phyloP scores from a whole-genome alignment of 2,888 invertebrate genomes.

The Tiliacea aurago region DNA sequence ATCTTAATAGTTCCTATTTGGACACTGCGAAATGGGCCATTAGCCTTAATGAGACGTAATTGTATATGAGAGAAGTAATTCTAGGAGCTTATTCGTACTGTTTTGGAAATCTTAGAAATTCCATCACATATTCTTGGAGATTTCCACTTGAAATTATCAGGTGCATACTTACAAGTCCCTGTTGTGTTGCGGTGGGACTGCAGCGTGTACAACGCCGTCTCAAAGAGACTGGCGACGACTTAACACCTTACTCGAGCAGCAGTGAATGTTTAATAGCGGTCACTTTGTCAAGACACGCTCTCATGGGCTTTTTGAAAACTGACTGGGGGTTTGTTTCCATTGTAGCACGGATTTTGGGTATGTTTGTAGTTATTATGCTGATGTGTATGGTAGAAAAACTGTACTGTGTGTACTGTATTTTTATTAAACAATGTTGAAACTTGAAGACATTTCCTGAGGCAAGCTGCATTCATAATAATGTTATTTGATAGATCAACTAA shows the following conservation, averaged over 20 bases:
- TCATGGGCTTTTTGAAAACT: constrained; percentile 82
- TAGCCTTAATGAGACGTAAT: background rate
- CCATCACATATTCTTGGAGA: constrained; percentile 37
- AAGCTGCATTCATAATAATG: background rate
- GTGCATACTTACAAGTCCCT: constrained; percentile 57
- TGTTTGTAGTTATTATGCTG: too few relatives aligned
- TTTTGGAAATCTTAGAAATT: constrained; percentile 24
- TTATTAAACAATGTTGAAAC: background rate
- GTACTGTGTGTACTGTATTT: too few relatives aligned
- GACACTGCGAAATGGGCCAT: background rate
- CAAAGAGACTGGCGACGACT: constrained; percentile 69
- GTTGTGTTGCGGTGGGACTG: constrained; percentile 40
- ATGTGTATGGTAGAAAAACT: too few relatives aligned
- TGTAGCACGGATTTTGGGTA: constrained; percentile 31
- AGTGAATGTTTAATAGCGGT: constrained; percentile 87
- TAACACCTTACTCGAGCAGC: constrained; percentile 81
- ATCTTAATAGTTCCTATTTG: background rate
- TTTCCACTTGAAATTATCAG: constrained; percentile 60
- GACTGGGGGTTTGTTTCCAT: constrained; percentile 75
- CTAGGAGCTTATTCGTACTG: background rate
- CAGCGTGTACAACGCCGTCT: constrained; percentile 56
- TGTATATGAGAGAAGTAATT: too few relatives aligned
- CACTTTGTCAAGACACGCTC: constrained; percentile 86
- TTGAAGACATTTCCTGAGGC: too few relatives aligned
- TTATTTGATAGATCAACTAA: background rate